These are phyloP conservation scores for Tribolium madens DNA, from an alignment of 1,140 invertebrate species.

Conservation along the genomic window DNA sequence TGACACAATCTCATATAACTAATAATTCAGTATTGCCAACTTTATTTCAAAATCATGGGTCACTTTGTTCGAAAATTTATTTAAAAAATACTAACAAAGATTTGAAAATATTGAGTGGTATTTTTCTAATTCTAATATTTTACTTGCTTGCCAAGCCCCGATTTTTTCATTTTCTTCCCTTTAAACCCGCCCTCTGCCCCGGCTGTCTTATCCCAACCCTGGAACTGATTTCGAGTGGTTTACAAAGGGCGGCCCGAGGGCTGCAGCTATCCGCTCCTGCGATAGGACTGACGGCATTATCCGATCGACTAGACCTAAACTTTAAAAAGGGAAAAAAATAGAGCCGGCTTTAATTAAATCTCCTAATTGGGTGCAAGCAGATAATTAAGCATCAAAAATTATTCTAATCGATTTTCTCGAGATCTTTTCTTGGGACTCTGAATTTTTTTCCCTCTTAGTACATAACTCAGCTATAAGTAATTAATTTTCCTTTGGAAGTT, in stretches of 20 bases:
- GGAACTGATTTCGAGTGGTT: constrained; percentile 26
- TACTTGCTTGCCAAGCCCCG: too few relatives aligned
- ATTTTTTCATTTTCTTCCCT: constrained; percentile 8
- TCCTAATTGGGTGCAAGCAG: neutral
- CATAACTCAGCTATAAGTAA: constrained; percentile 49
- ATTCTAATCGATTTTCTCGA: neutral
- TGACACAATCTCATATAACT: too few relatives aligned
- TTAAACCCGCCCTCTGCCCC: constrained; percentile 8
- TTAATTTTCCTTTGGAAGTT: constrained; percentile 49
- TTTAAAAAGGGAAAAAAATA: neutral
- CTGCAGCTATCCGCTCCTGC: neutral
- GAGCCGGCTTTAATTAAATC: neutral
- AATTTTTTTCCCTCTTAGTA: constrained; percentile 14
- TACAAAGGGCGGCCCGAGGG: constrained; percentile 16
- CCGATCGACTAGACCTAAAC: neutral
- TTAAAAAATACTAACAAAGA: too few relatives aligned
- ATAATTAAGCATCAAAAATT: neutral
- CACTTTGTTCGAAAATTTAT: too few relatives aligned
- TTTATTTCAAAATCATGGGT: too few relatives aligned
- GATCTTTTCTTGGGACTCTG: neutral
- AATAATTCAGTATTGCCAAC: too few relatives aligned
- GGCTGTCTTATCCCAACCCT: constrained; percentile 9
- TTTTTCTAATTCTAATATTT: too few relatives aligned
- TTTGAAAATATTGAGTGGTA: too few relatives aligned
- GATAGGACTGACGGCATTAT: constrained; percentile 5